Evolutionary conservation across 2,113 vertebrate genomes (phyloP).

Genomic region (Bufo bufo): DNA sequence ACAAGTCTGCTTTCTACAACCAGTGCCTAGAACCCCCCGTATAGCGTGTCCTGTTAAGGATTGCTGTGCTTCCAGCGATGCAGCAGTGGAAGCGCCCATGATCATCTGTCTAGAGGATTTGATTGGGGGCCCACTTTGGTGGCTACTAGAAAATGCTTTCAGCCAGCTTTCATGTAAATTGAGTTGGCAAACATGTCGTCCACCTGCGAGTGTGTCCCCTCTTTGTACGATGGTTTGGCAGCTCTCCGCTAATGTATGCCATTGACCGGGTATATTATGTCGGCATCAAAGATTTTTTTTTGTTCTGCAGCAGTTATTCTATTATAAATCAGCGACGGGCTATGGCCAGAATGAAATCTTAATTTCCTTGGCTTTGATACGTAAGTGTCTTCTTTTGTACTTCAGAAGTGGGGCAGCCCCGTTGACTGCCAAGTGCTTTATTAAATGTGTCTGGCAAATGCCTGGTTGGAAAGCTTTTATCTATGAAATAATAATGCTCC

Average conservation of each 20-base stretch:
- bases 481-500: constrained; percentile 59
- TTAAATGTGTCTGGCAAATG: constrained; percentile 29
- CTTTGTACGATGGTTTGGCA: too few species aligned
- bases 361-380: neutral
- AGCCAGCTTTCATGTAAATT: too few species aligned
- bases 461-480: constrained; percentile 34
- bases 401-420: accelerated
- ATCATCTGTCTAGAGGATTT: too few species aligned
- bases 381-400: accelerated
- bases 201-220: too few species aligned
- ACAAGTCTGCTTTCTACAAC: too few species aligned
- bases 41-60: neutral
- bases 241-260: accelerated
- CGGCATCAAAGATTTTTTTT: neutral
- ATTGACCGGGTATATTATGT: accelerated
- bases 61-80: too few species aligned
- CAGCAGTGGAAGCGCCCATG: too few species aligned
- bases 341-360: neutral
- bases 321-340: neutral
- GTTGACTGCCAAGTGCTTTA: neutral
- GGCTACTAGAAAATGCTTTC: too few species aligned
- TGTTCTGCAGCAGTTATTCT: neutral
- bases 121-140: too few species aligned
- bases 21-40: too few species aligned
- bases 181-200: too few species aligned